Base-by-base conservation (phyloP, 1,140 invertebrate species). In the Lucilia sericata region DNA sequence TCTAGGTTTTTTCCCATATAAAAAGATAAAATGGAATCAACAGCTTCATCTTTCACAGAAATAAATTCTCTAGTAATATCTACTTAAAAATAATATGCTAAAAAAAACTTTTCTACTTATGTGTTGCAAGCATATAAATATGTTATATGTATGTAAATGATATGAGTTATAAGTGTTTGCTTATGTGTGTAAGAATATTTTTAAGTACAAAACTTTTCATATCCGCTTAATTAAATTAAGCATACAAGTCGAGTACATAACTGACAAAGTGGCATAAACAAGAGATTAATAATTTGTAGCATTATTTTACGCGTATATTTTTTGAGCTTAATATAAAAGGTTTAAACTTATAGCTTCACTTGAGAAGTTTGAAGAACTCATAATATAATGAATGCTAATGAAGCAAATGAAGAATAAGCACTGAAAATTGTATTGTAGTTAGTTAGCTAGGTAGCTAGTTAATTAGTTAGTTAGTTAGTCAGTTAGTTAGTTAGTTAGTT, bases 141-240 rank as follows among this genome's bases (percentile, higher is more conserved):
- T 83, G 19, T 47, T n/a, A 30, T 7, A 60, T 82, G n/a, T 49
- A 65, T n/a, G n/a, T n/a, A n/a, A n/a, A n/a, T n/a, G n/a, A n/a
- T 42, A 14, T 7, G 10, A 42, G 42, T 0, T 42, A 42, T 83
- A 60, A 36, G 65, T 82, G 19, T 55, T 36, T 17, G 42, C 49
- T 42, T 42, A 10, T 42, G 42, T 42, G 42, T 42, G 42, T 10
- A 10, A 8, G 42, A 42, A 19, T 7, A 42, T 42, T 60, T 74
- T 55, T 83, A 30, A 19, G 74, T 5, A 81, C 49, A 81, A 81
- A 84, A 83, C 47, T 60, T 84, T 84, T 84, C 83, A 84, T 82
- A 84, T 84, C 83, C 83, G 83, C 83, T 84, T 84, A 84, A 84
- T 84, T 84, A 84, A 84, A 60, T 84, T 81, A 80, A 80, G 76